Evolutionary conservation across 2,797 vertebrate species (phyloP).

Genomic region (Cossypha niveicapilla): DNA sequence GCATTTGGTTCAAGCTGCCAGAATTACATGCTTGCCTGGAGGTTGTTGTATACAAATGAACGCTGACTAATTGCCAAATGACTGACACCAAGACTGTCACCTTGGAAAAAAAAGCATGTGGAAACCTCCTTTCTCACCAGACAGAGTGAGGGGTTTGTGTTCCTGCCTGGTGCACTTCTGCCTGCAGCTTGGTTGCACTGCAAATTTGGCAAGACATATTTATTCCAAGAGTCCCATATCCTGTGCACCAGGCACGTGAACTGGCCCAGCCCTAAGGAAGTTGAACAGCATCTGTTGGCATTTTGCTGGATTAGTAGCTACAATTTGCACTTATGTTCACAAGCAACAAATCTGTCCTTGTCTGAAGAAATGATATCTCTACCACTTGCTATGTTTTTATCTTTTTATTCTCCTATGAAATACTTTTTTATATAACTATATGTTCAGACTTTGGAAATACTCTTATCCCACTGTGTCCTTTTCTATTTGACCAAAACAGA

Average conservation of each 20-base stretch:
- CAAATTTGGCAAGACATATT: not conserved
- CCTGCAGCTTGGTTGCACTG: not conserved
- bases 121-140: not conserved
- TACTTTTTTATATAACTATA: not conserved
- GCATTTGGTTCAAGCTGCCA: not conserved
- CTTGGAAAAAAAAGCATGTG: not conserved
- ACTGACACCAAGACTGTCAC: not conserved
- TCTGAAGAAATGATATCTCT: not conserved
- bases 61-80: not conserved
- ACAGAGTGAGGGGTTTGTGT: not conserved
- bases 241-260: not conserved
- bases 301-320: conserved; percentile 9
- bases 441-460: not conserved
- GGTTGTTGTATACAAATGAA: not conserved
- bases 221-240: not conserved
- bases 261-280: not conserved
- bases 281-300: not conserved
- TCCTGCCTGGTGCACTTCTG: not conserved
- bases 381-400: not conserved
- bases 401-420: not conserved
- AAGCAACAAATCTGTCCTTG: not conserved
- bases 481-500: not conserved
- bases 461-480: not conserved
- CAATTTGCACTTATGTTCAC: conserved; percentile 22
- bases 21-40: not conserved